Evolutionary conservation across 2,888 invertebrate species (phyloP), one percentile per base, ranked within the genome.

Genomic region (Polietes domitor): DNA sequence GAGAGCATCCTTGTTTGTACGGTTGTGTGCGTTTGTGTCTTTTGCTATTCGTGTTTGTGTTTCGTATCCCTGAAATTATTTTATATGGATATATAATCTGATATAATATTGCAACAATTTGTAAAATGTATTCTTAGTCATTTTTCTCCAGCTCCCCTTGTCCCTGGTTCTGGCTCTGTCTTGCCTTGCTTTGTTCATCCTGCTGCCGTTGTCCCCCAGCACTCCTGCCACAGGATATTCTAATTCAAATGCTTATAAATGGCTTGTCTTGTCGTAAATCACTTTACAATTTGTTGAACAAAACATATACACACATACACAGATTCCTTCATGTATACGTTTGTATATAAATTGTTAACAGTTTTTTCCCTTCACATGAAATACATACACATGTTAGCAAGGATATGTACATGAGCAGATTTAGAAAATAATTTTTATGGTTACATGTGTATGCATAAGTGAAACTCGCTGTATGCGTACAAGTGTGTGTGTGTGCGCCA

Each of bases 181-280:
- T 50, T 37, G 37, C 37, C 37, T 9, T 12, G n/a, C 2, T 2
- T n/a, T 47, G 58, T 15, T 58, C 26, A 15, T 58, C 6, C 4
- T 58, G 26, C 3, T 7, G 21, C 55, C 21, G 19, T 4, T n/a
- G 2, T 32, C 37, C 53, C 53, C 7, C n/a, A n/a, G n/a, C n/a
- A 17, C n/a, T 50, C 24, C 24, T 58, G 58, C 47, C 47, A 47
- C 47, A 47, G 37, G 37, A 65, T 89, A 90, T 89, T 90, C 90
- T 89, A 88, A 89, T 89, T 88, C 89, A 89, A 84, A 87, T 87
- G 85, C 87, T 87, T 87, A 90, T 87, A 91, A 90, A 91, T 91
- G 89, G 91, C 91, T 90, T 90, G 89, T 89, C 90, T 88, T 90
- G 90, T 91, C 91, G 91, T 91, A 91, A 91, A 91, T 91, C 91